Evolutionary conservation across 2,888 invertebrate species (phyloP), one percentile per base, ranked within the genome.

Genomic region (Athalia rosae): DNA sequence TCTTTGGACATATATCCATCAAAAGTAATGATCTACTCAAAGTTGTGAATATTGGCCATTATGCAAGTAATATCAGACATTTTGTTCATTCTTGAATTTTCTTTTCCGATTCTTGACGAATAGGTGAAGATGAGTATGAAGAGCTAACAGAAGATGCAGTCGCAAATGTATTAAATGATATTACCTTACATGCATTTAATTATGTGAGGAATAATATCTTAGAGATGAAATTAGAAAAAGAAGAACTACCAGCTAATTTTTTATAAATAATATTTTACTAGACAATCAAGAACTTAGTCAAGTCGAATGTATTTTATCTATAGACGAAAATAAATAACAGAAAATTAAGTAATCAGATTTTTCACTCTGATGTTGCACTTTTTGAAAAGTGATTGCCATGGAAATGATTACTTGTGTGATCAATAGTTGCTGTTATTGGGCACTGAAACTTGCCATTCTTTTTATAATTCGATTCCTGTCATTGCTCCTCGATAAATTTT

Each of bases 1-100:
- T 96, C 0, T 94, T 94, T 84, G 96, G 97, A 4, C 96, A 95
- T 90, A 91, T 96, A 77, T 92, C 94, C 0, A 90, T 95, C 3
- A 94, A 93, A 89, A 91, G 95, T 95, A 89, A 92, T 11, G 58
- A 74, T 9, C 48, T 48, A 61, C 50, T 45, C 7, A 8, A 50
- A 48, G 4, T 47, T 61, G 8, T 15, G n/a, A 74, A 61, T 28
- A 48, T 62, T 48, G 53, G 1, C 15, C 43, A 45, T n/a, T 43
- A 74, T 74, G 4, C 0, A 43, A 41, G 43, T 45, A 45, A 58
- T 47, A 53, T 7, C 11, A 53, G 3, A 15, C 43, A 41, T 53
- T 7, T 56, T 48, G 4, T 28, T 59, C 61, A 63, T 28, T 45
- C 67, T 76, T 76, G 63, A 13, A 79, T 77, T 73, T 13, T 6